A percentile compares a stretch with the other conserved stretches of the same genome.
phyloP scores from a whole-genome alignment of 1,140 invertebrate species.

The Pogonognathellus flavescens region DNA sequence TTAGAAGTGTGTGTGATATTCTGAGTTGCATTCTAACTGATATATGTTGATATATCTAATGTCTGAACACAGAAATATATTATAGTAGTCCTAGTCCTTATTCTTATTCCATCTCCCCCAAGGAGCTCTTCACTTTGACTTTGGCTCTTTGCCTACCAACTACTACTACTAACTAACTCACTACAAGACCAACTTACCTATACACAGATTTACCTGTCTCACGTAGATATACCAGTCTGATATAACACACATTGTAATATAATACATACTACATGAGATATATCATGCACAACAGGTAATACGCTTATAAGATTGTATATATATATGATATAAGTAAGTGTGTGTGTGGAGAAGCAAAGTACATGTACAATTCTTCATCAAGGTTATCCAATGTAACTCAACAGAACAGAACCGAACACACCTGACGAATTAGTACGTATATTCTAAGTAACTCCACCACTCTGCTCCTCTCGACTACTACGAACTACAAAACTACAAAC shows the following conservation, averaged over 20 bases:
- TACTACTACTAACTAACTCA: neutral
- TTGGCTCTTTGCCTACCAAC: conserved; percentile 12
- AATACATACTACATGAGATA: too few relatives aligned
- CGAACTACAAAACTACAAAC: too few relatives aligned
- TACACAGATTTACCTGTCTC: neutral
- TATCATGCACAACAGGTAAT: too few relatives aligned
- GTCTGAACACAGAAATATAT: too few relatives aligned
- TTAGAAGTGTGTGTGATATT: too few relatives aligned
- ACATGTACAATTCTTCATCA: conserved; percentile 13
- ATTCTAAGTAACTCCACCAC: too few relatives aligned
- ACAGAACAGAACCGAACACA: conserved; percentile 27
- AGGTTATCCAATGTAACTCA: conserved; percentile 33
- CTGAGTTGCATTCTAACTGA: too few relatives aligned
- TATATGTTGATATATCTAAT: too few relatives aligned
- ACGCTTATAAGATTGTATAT: neutral
- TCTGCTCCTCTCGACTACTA: too few relatives aligned
- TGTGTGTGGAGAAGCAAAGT: neutral
- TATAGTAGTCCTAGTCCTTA: neutral
- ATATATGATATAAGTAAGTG: neutral
- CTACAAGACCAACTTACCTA: neutral
- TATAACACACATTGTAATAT: too few relatives aligned
- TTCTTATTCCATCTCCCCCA: neutral
- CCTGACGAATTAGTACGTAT: conserved; percentile 15
- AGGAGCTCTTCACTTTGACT: conserved; percentile 2
- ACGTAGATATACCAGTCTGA: neutral